Percentiles rank a stretch among this genome's conserved stretches.
Evolutionary conservation across 1,140 invertebrate species (phyloP).

Genomic region (Drosophila ercepeae): DNA sequence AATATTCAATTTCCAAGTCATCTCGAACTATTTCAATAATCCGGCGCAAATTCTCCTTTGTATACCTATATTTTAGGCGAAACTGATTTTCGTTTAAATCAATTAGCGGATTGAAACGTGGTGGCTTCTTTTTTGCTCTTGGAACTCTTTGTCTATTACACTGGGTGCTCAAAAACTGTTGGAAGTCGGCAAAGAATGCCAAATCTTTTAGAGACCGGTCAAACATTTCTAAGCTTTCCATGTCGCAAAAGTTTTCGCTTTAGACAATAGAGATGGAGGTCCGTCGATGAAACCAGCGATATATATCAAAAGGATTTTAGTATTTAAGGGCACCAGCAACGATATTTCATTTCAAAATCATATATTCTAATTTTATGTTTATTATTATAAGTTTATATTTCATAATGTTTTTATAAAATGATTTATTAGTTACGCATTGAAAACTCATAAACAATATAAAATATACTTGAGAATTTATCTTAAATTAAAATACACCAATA

Average conservation of each 20-base stretch:
- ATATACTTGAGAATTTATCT: too few relatives aligned
- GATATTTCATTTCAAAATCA: not conserved
- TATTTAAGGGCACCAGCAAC: conserved; percentile 22
- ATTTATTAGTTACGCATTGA: too few relatives aligned
- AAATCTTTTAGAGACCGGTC: conserved; percentile 46
- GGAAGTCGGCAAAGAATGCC: conserved; percentile 49
- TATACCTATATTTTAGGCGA: conserved; percentile 66
- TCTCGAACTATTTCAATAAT: conserved; percentile 75
- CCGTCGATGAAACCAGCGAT: not conserved
- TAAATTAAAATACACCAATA: too few relatives aligned
- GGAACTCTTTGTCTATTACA: not conserved
- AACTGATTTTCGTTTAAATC: conserved; percentile 70
- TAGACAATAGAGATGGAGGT: not conserved
- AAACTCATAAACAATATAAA: too few relatives aligned
- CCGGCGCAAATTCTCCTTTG: conserved; percentile 66
- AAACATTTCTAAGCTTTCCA: conserved; percentile 57
- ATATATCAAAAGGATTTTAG: conserved; percentile 66
- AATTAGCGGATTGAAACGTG: conserved; percentile 61
- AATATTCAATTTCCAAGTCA: conserved; percentile 69
- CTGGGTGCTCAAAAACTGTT: conserved; percentile 6
- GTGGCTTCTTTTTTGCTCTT: conserved; percentile 15
- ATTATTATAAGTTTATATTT: too few relatives aligned
- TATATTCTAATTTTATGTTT: too few relatives aligned
- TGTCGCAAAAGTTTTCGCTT: conserved; percentile 15
- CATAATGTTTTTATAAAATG: too few relatives aligned